A percentile compares a stretch with the other conserved stretches of the same genome.
Conservation (phyloP, 2,888 invertebrate genomes). For the Lysandra bellargus region DNA sequence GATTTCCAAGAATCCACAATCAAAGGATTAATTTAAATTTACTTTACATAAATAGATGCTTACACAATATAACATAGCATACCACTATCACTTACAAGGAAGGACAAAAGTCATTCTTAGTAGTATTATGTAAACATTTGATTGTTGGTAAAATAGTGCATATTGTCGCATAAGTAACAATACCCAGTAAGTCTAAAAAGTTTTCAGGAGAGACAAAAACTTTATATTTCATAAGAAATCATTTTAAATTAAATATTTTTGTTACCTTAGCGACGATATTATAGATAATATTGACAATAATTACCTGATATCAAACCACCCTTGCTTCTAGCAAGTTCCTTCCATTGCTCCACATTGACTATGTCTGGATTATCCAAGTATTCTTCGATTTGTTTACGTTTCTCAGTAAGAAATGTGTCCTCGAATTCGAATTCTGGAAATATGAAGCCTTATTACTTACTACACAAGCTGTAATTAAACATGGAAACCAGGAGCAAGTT, state of each 20-base stretch:
- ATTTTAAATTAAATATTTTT: no score
- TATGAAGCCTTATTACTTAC: constrained; percentile 38
- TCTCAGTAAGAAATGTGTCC: constrained; percentile 81
- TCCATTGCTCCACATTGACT: constrained; percentile 78
- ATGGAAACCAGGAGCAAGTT: background rate
- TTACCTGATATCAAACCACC: constrained; percentile 85
- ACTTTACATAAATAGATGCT: background rate
- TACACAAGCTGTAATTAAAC: background rate
- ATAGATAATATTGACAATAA: constrained; percentile 30
- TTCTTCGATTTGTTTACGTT: constrained; percentile 81
- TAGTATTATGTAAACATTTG: background rate
- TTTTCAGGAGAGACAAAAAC: no score
- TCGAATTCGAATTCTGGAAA: constrained; percentile 79
- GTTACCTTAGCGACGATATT: no score
- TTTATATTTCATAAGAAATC: no score
- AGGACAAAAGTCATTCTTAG: background rate
- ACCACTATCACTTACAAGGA: background rate
- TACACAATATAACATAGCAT: background rate
- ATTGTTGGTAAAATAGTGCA: background rate
- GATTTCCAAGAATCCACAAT: no score
- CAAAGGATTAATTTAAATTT: no score
- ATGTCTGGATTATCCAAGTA: constrained; percentile 72
- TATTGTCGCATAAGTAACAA: no score
- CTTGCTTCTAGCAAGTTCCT: constrained; percentile 81
- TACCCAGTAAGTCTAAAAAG: no score